These are phyloP conservation scores for Drosophila athabasca DNA, from an alignment of 1,140 invertebrate genomes.

Conservation along the genomic window DNA sequence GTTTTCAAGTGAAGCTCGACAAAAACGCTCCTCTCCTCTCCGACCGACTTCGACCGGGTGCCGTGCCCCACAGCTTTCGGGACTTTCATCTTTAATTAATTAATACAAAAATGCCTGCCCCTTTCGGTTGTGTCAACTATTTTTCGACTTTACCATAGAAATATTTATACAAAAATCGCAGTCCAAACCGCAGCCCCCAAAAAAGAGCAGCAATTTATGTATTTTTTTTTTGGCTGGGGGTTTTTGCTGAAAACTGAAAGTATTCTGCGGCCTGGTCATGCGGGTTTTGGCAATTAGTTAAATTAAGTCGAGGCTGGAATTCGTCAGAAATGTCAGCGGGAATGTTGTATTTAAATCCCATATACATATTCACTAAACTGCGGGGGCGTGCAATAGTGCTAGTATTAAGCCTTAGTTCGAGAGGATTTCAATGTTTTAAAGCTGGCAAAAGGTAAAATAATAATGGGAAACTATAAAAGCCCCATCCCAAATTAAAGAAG, in stretches of 20 bases:
- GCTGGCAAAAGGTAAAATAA: slow-evolving; percentile 4
- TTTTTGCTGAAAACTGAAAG: slow-evolving; percentile 51
- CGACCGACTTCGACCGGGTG: too few species aligned
- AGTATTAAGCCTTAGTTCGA: slow-evolving; percentile 10
- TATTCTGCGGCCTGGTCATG: slow-evolving; percentile 58
- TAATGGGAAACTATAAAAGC: slow-evolving; percentile 9
- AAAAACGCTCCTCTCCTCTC: neutral
- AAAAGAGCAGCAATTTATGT: slow-evolving; percentile 24
- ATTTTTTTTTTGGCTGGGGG: slow-evolving; percentile 10
- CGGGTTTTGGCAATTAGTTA: slow-evolving; percentile 43
- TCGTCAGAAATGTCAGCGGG: slow-evolving; percentile 20
- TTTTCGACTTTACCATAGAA: slow-evolving; percentile 44
- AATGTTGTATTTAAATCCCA: slow-evolving; percentile 12
- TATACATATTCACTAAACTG: neutral
- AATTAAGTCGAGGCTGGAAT: slow-evolving; percentile 48
- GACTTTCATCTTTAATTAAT: slow-evolving; percentile 80
- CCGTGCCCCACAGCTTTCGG: slow-evolving; percentile 4
- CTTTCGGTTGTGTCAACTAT: slow-evolving; percentile 67
- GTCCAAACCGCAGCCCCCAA: slow-evolving; percentile 33
- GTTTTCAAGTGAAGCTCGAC: neutral
- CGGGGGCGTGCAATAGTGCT: neutral
- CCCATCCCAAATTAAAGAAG: slow-evolving; percentile 17
- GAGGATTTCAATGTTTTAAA: slow-evolving; percentile 2
- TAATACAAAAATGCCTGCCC: slow-evolving; percentile 66
- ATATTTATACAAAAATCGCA: slow-evolving; percentile 32